Conservation (phyloP, 1,140 invertebrate species). For the Solenopsis fugax region DNA sequence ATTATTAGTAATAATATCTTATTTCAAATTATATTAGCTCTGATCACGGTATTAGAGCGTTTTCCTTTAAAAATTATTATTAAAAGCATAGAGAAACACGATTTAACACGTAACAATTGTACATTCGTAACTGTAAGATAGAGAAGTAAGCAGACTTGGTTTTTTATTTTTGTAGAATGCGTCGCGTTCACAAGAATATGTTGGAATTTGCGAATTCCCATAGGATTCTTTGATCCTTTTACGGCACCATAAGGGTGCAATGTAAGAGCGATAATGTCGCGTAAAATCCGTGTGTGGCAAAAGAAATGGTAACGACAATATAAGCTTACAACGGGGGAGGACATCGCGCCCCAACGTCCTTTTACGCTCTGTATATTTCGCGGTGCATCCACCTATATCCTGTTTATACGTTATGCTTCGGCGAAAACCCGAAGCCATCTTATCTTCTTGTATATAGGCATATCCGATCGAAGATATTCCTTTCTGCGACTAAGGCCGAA, state of each 20-base stretch:
- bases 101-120: constrained; percentile 41
- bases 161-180: constrained; percentile 34
- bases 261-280: constrained; percentile 61
- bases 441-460: background rate
- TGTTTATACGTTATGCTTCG: constrained; percentile 21
- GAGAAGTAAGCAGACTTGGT: constrained; percentile 25
- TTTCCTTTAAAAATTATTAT: background rate
- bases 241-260: background rate
- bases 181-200: constrained; percentile 2
- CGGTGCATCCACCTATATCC: background rate
- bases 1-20: background rate
- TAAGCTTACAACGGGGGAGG: constrained; percentile 58
- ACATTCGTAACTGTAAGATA: constrained; percentile 31
- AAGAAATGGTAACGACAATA: constrained; percentile 53
- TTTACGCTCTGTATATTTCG: background rate
- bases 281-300: constrained; percentile 57
- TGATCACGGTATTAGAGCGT: background rate
- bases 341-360: constrained; percentile 9
- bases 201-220: constrained; percentile 19
- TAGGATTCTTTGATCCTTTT: constrained; percentile 49
- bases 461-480: constrained; percentile 13
- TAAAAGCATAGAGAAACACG: background rate
- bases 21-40: background rate
- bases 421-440: background rate
- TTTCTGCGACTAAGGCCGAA: background rate